Evolutionary conservation across 2,888 invertebrate genomes (phyloP).

Genomic region (Leucophora obtusa): DNA sequence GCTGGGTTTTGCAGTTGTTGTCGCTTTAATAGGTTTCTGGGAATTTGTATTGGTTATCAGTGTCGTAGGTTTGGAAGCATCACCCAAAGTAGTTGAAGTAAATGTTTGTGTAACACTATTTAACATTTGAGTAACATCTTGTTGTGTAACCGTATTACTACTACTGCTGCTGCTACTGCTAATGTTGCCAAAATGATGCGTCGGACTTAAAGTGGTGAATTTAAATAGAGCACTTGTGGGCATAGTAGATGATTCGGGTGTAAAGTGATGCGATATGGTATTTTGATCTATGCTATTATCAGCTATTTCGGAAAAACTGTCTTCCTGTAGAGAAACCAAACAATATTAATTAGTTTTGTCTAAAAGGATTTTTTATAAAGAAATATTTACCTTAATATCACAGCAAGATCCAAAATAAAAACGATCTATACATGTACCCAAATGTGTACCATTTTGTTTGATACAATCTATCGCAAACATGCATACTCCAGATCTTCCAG

Average conservation of each 20-base stretch:
- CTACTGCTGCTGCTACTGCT: constrained; percentile 53
- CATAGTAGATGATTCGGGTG: constrained; percentile 75
- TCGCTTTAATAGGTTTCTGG: constrained; percentile 6
- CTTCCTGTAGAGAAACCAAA: constrained; percentile 65
- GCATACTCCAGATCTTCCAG: constrained; percentile 89
- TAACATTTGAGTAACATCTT: constrained; percentile 37
- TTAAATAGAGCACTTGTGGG: constrained; percentile 74
- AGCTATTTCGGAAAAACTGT: constrained; percentile 75
- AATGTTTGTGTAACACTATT: constrained; percentile 43
- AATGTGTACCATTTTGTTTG: constrained; percentile 92
- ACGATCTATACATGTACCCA: constrained; percentile 94
- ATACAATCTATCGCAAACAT: constrained; percentile 97
- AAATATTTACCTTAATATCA: constrained; percentile 81
- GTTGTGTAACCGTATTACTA: background rate
- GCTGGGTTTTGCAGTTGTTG: constrained; percentile 55
- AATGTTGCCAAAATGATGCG: constrained; percentile 38
- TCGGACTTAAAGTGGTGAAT: constrained; percentile 71
- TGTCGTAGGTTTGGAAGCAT: constrained; percentile 27
- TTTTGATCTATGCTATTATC: constrained; percentile 79
- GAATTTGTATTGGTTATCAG: constrained; percentile 12
- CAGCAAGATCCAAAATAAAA: constrained; percentile 97
- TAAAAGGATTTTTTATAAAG: background rate
- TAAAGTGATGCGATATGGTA: constrained; percentile 77
- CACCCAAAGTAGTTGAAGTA: constrained; percentile 20
- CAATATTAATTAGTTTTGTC: background rate